A percentile compares a stretch with the other conserved stretches of the same genome.
phyloP scores from a whole-genome alignment of 2,888 invertebrate genomes.

The Lasioglossum marginatum region DNA sequence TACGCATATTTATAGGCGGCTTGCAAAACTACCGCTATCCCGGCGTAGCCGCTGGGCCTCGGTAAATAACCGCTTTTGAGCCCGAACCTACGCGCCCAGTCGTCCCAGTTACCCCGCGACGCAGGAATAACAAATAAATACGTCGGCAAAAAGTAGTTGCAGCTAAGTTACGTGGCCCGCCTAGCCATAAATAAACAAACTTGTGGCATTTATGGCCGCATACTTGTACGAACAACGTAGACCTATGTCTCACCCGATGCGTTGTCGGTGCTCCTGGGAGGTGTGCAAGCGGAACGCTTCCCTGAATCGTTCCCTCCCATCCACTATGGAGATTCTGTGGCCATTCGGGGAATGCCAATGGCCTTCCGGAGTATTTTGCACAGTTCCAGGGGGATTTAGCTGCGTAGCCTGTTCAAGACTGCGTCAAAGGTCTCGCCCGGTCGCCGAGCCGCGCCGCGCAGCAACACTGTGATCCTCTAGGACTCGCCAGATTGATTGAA shows the following conservation, averaged over 20 bases:
- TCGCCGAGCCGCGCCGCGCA: not conserved
- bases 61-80: constrained; percentile 76
- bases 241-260: constrained; percentile 52
- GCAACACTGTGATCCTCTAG: not conserved
- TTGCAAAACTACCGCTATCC: constrained; percentile 65
- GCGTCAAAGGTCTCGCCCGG: constrained; percentile 30
- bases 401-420: constrained; percentile 6
- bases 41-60: constrained; percentile 59
- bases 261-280: constrained; percentile 31
- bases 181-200: constrained; percentile 78
- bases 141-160: constrained; percentile 79
- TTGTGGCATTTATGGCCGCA: constrained; percentile 79
- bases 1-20: constrained; percentile 75
- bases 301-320: constrained; percentile 41
- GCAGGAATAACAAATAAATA: constrained; percentile 80
- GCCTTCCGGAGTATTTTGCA: constrained; percentile 56
- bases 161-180: constrained; percentile 74
- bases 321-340: constrained; percentile 50
- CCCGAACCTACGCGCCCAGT: constrained; percentile 46
- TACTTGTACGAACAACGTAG: constrained; percentile 73
- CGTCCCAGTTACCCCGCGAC: constrained; percentile 69
- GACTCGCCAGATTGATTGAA: not conserved
- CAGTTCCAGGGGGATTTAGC: constrained; percentile 31
- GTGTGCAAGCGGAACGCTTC: constrained; percentile 45
- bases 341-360: constrained; percentile 52